Evolutionary conservation across 2,113 vertebrate species (phyloP).

Genomic region (Alces alces): DNA sequence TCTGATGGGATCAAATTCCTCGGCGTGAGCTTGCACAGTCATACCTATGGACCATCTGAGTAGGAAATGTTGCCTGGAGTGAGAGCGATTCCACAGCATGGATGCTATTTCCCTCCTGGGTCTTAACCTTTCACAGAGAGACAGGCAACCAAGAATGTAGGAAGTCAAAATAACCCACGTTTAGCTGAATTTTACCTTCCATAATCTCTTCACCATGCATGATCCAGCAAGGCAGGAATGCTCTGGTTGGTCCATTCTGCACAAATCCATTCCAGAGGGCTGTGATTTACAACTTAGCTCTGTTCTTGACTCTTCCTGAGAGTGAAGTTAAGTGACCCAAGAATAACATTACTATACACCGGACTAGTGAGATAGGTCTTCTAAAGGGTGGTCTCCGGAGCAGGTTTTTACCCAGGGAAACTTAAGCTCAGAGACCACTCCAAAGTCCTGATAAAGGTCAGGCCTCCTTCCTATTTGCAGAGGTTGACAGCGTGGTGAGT

Average conservation of each 20-base stretch:
- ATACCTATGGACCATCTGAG: slow-evolving; percentile 56
- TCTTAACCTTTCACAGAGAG: slow-evolving; percentile 71
- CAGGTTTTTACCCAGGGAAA: slow-evolving; percentile 79
- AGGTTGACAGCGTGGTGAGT: slow-evolving; percentile 65
- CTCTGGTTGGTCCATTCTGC: slow-evolving; percentile 79
- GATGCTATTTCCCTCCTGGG: slow-evolving; percentile 53
- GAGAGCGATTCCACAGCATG: slow-evolving; percentile 51
- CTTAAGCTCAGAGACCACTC: slow-evolving; percentile 78
- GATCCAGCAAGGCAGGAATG: slow-evolving; percentile 79
- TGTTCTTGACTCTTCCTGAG: slow-evolving; percentile 78
- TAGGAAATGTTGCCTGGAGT: slow-evolving; percentile 39
- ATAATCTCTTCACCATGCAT: slow-evolving; percentile 79
- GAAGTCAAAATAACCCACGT: slow-evolving; percentile 76
- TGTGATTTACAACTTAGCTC: slow-evolving; percentile 82
- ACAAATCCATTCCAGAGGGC: slow-evolving; percentile 78
- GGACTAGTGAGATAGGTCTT: slow-evolving; percentile 75
- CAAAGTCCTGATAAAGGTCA: slow-evolving; percentile 80
- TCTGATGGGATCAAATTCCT: neutral
- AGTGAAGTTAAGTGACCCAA: slow-evolving; percentile 84
- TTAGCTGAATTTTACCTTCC: slow-evolving; percentile 78
- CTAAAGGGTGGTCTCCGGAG: slow-evolving; percentile 82
- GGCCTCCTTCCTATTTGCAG: slow-evolving; percentile 80
- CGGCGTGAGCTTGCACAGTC: neutral
- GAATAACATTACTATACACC: slow-evolving; percentile 82
- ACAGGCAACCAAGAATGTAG: slow-evolving; percentile 69